These are phyloP conservation scores for Pandion haliaetus DNA, from an alignment of 2,113 vertebrate species.

Conservation along the genomic window DNA sequence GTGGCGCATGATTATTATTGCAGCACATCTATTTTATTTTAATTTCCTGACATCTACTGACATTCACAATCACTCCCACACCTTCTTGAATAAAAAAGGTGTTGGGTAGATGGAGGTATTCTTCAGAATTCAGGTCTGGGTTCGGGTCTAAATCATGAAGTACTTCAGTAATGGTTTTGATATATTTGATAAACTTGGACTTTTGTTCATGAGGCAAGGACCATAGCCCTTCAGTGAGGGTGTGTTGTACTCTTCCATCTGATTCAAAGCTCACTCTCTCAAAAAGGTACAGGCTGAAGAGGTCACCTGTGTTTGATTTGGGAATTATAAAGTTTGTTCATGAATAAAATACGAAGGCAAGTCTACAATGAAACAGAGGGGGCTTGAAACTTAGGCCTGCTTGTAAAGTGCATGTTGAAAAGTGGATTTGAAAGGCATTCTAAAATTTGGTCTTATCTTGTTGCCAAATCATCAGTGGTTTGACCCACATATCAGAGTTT, in stretches of 20 bases:
- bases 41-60: background rate
- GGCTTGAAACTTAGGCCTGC: conserved; percentile 33
- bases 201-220: background rate
- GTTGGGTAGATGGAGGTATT: background rate
- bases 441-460: conserved; percentile 8
- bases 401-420: conserved; percentile 50
- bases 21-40: background rate
- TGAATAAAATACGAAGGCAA: conserved; percentile 25
- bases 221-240: background rate
- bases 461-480: conserved; percentile 59
- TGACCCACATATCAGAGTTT: conserved; percentile 39
- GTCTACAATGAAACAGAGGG: conserved; percentile 45
- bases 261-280: background rate
- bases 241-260: background rate
- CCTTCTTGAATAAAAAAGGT: background rate
- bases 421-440: conserved; percentile 48
- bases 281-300: background rate
- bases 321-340: conserved; percentile 50
- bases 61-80: background rate
- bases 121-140: background rate
- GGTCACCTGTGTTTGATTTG: conserved; percentile 58
- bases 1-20: background rate
- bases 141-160: background rate
- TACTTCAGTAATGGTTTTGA: background rate
- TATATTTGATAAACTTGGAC: background rate